Percentiles rank a stretch among this genome's conserved stretches.
Conservation (phyloP, 1,140 invertebrate genomes). For the Linepithema humile region DNA sequence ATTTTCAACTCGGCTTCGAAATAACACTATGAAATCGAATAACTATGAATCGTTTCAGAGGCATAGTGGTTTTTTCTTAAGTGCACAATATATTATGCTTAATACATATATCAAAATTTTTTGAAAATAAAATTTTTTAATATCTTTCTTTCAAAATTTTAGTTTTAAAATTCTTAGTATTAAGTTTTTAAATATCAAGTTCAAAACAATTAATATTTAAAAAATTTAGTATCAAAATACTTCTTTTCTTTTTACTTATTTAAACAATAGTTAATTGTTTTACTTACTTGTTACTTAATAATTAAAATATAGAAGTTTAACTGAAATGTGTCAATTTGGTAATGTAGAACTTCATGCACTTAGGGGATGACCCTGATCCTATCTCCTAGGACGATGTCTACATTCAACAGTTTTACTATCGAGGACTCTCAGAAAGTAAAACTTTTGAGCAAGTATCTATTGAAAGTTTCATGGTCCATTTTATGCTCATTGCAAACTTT, state of each 20-base stretch:
- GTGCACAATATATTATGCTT: neutral
- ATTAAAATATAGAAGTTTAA: no score
- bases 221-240: no score
- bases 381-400: conserved; percentile 2
- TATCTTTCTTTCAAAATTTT: no score
- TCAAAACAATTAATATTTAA: no score
- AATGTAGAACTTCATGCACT: neutral
- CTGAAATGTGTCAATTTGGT: neutral
- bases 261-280: neutral
- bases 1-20: conserved; percentile 8
- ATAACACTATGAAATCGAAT: conserved; percentile 14
- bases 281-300: no score
- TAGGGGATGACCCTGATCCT: neutral
- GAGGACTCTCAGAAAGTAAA: neutral
- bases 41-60: conserved; percentile 19
- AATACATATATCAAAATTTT: neutral
- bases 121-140: neutral
- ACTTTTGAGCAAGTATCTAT: neutral
- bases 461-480: conserved; percentile 21
- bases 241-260: no score
- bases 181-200: no score
- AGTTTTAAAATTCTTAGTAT: no score
- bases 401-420: neutral
- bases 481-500: neutral
- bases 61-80: neutral